phyloP scores from a whole-genome alignment of 2,888 invertebrate genomes.

The Syrista parreyssii region DNA sequence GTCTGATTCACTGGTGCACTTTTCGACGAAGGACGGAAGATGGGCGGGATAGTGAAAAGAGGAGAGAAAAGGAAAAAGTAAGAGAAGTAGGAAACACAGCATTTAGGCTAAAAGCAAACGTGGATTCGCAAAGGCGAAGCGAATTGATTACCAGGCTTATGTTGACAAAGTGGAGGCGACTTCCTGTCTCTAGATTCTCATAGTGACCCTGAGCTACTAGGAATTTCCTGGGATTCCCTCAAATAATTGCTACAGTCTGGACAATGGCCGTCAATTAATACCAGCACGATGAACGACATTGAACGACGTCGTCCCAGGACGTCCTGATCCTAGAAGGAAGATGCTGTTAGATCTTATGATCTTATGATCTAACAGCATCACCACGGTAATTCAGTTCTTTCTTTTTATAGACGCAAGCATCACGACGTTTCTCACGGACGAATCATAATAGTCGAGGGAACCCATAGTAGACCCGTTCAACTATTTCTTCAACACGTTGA shows the following conservation, averaged over 20 bases:
- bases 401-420: not conserved
- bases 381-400: not conserved
- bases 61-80: not conserved
- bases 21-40: conserved; percentile 29
- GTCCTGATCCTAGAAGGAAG: not conserved
- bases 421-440: not conserved
- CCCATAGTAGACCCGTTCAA: not conserved
- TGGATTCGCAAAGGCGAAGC: conserved; percentile 33
- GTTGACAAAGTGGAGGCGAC: conserved; percentile 23
- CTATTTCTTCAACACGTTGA: not conserved
- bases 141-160: conserved; percentile 35
- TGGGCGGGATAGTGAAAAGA: not conserved
- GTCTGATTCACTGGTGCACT: conserved; percentile 36
- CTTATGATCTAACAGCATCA: not conserved
- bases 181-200: conserved; percentile 8
- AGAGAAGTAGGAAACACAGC: conserved; percentile 12
- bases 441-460: not conserved
- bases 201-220: not conserved
- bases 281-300: not conserved
- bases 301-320: not conserved
- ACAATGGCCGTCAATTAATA: conserved; percentile 15
- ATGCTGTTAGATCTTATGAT: too few species aligned
- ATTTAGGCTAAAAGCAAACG: conserved; percentile 49
- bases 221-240: conserved; percentile 14
- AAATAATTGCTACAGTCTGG: conserved; percentile 15